Evolutionary conservation across 2,113 vertebrate genomes (phyloP).

Genomic region (Serinus canaria): DNA sequence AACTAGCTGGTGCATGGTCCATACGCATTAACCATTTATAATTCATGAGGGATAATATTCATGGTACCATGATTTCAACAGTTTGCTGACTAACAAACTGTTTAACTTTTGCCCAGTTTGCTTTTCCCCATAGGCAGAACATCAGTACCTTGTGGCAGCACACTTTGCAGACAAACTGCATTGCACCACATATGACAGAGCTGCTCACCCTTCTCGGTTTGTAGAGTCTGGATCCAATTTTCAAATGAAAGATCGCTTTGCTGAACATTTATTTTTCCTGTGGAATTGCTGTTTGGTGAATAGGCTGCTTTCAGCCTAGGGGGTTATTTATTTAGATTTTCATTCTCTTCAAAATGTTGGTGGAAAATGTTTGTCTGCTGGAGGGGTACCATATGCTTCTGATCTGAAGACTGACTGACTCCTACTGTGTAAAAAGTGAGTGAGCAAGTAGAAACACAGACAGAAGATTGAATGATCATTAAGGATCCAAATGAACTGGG

Average conservation of each 20-base stretch:
- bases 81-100: background rate
- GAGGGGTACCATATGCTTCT: constrained; percentile 57
- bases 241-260: constrained; percentile 70
- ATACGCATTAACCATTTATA: background rate
- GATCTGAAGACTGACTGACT: constrained; percentile 27
- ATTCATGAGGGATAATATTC: background rate
- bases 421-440: constrained; percentile 11
- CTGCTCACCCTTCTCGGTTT: constrained; percentile 39
- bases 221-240: constrained; percentile 75
- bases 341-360: constrained; percentile 61
- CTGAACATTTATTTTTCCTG: constrained; percentile 69
- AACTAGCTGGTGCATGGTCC: background rate
- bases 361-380: constrained; percentile 71
- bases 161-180: background rate
- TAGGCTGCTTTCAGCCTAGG: constrained; percentile 26
- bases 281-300: constrained; percentile 66
- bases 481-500: background rate
- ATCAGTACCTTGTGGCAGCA: background rate
- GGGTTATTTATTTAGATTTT: constrained; percentile 65
- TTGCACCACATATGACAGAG: background rate
- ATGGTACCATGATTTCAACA: background rate
- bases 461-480: background rate
- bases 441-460: constrained; percentile 6
- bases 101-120: constrained; percentile 3
- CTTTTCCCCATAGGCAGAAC: background rate